Evolutionary conservation across 2,113 vertebrate genomes (phyloP).

Genomic region (Corythornis vintsioides): DNA sequence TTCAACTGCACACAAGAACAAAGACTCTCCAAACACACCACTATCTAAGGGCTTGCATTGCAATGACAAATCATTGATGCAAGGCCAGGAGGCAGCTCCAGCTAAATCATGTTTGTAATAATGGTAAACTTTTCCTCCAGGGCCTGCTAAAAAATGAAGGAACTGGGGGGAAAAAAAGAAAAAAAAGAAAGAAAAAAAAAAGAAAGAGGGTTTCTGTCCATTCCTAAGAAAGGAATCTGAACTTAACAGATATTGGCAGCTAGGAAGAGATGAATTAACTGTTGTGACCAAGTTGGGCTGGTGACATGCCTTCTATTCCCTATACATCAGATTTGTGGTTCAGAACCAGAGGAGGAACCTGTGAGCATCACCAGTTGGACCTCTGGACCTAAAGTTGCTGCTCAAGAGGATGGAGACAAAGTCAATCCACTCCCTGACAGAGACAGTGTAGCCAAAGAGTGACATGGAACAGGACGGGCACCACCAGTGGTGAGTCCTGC

Average conservation of each 20-base stretch:
- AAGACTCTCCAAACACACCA: conserved; percentile 2
- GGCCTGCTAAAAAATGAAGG: not conserved
- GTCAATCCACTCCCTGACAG: not conserved
- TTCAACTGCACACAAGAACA: not conserved
- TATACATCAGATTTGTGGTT: not conserved
- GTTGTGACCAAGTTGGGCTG: not conserved
- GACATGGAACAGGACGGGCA: not conserved
- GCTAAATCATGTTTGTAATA: not conserved
- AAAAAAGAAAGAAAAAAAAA: too few relatives aligned
- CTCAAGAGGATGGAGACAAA: not conserved
- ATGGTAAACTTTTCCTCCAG: not conserved
- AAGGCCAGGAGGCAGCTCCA: conserved; percentile 18
- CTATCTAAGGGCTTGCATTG: not conserved
- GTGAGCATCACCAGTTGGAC: not conserved
- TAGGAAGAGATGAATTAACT: not conserved
- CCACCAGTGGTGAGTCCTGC: not conserved
- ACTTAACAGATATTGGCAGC: not conserved
- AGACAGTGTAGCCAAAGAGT: too few relatives aligned
- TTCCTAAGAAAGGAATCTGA: not conserved
- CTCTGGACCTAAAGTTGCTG: not conserved
- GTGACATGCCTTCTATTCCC: not conserved
- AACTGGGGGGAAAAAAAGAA: not conserved
- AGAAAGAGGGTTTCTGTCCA: not conserved
- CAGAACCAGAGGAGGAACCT: not conserved
- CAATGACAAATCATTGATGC: not conserved